Conservation (phyloP, 2,888 invertebrate species). For the Diarsia rubi region DNA sequence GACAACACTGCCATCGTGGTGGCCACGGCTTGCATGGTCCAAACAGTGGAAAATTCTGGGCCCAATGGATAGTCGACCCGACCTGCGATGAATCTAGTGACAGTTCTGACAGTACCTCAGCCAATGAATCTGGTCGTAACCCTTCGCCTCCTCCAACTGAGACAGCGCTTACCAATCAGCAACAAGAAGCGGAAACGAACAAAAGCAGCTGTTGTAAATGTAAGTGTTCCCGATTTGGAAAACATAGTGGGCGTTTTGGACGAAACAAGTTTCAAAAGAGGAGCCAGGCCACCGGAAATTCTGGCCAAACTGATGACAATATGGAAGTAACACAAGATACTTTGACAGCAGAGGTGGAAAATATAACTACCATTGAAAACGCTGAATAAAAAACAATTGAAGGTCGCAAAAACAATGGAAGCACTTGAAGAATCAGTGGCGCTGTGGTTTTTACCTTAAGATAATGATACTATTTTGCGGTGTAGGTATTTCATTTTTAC, state of each 20-base stretch:
- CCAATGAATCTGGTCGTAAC: slow-evolving; percentile 40
- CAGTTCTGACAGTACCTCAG: slow-evolving; percentile 21
- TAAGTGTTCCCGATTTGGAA: slow-evolving; percentile 38
- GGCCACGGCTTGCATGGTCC: slow-evolving; percentile 43
- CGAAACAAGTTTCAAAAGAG: slow-evolving; percentile 33
- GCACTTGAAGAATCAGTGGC: slow-evolving; percentile 24
- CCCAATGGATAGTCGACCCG: slow-evolving; percentile 57
- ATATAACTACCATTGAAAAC: slow-evolving; percentile 58
- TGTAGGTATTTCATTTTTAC: slow-evolving; percentile 50
- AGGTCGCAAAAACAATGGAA: slow-evolving; percentile 35
- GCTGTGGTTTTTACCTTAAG: slow-evolving; percentile 27
- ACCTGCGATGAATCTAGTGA: slow-evolving; percentile 55
- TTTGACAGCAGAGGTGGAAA: slow-evolving; percentile 66
- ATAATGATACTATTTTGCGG: slow-evolving; percentile 35
- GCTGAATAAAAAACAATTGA: slow-evolving; percentile 44
- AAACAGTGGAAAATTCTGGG: slow-evolving; percentile 58
- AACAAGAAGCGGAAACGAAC: slow-evolving; percentile 16
- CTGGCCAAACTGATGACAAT: slow-evolving; percentile 54
- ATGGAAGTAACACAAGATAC: slow-evolving; percentile 60
- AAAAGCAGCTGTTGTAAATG: slow-evolving; percentile 31
- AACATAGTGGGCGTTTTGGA: slow-evolving; percentile 49
- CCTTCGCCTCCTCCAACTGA: slow-evolving; percentile 46
- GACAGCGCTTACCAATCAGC: slow-evolving; percentile 23
- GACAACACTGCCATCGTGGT: slow-evolving; percentile 50
- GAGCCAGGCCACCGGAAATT: slow-evolving; percentile 40